Base-by-base conservation (phyloP, 2,888 invertebrate species). In the Megamerina dolium region DNA sequence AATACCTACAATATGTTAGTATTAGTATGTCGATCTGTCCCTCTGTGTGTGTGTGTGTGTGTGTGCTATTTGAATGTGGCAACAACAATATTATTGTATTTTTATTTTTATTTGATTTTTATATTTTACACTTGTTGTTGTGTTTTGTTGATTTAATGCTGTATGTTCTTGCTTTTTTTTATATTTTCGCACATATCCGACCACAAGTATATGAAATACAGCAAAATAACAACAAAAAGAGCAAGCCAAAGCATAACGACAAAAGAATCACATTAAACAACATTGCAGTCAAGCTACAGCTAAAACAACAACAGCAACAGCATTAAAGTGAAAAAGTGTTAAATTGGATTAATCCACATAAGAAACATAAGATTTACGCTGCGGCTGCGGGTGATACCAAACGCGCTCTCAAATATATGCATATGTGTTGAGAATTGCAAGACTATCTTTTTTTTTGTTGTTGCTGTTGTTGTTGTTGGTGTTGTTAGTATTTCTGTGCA, bases 271-370 rank as follows among this genome's bases (percentile, higher is more conserved):
- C 5, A 34, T n/a, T 10, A 19, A 23, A 23, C 16, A 34, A 34
- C n/a, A 8, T 19, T n/a, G 12, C n/a, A 19, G 9, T n/a, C n/a
- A 34, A 34, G 20, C 29, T 39, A 33, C 10, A 27, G 17, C 18
- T 31, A 35, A 8, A 10, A 10, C 53, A 55, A 52, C 57, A 54
- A 50, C 55, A 49, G 43, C 47, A 35, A 21, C 26, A 39, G 37
- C 36, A 39, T 54, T n/a, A n/a, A n/a, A n/a, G n/a, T n/a, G n/a
- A 59, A 58, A 64, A 63, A 62, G 64, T 65, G 64, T 65, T 65
- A 65, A 65, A 65, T 65, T 65, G 64, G 63, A 65, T 65, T 65
- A 65, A 64, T 64, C 60, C 63, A 58, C n/a, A n/a, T n/a, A n/a
- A n/a, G n/a, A n/a, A n/a, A n/a, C n/a, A n/a, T 54, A 62, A 65